Evolutionary conservation across 2,888 invertebrate species (phyloP), one percentile per base, ranked within the genome.

Genomic region (Atherix ibis): DNA sequence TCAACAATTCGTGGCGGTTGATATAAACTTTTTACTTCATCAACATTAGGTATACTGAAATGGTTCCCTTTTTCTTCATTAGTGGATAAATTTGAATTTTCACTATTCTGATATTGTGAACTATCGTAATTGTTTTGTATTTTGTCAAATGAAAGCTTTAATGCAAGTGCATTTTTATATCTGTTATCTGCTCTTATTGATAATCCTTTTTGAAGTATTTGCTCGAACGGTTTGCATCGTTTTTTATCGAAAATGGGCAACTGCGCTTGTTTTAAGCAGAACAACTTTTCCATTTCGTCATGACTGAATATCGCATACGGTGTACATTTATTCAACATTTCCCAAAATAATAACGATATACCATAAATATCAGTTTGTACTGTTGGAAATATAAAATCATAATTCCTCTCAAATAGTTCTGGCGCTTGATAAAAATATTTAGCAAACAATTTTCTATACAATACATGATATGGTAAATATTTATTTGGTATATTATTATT

Each of bases 401-500:
- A 16, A 5, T 15, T 18, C 6, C 31, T 13, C 9, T 36, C 40
- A 27, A 39, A 16, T 15, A 38, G 29, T 27, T 46, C 46, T 4
- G 46, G 46, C 18, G 44, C 18, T 38, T 45, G 44, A 35, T 45
- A 44, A 32, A 35, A 39, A 32, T 45, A 36, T 18, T 41, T 22
- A 9, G 43, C 37, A 30, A 40, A 43, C 18, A 36, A 31, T 32
- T 38, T 34, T 5, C 46, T 40, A 36, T 45, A 44, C 16, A 40
- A 38, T 8, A 41, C 31, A 5, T 27, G 32, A 32, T 45, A 43
- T 16, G 44, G 44, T 10, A 43, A 35, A 31, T 38, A 41, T 34
- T 36, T 37, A 15, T 36, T 34, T 16, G 30, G 28, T 10, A 38
- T 18, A 18, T 31, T 18, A n/a, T 27, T 27, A 14, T 13, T 30